Evolutionary conservation across 2,113 vertebrate genomes (phyloP), one percentile per base, ranked within the genome.

Genomic region (Lepus timidus): DNA sequence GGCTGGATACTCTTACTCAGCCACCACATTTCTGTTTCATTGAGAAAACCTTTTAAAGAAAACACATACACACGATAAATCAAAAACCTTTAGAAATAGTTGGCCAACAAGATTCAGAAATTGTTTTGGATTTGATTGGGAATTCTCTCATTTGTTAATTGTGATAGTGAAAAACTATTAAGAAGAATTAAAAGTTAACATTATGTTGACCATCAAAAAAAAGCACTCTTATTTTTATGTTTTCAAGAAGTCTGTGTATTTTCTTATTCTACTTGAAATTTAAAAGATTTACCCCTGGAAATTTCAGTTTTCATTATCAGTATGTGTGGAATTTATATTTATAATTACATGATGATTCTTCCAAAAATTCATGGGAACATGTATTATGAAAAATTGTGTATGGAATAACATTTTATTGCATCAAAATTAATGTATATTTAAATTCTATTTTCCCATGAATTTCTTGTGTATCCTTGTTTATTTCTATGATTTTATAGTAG

Each of bases 11-110:
- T 58, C 55, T 58, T 58, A 19, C 10, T 58, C 55, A 58, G 55
- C 19, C 19, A 58, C 19, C 55, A 58, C 4, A 58, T 58, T 58
- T 58, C 55, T 58, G 14, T 58, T 58, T 20, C 55, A 58, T 19
- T 58, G n/a, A 85, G 16, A 85, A 73, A 86, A 2, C 0, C 0
- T 36, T 12, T 81, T 64, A 88, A 64, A n/a, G 29, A n/a, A 36
- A 85, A 95, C 86, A 85, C 27, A 90, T 84, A 25, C 49, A 92
- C 92, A 82, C 4, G 0, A 39, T 33, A 86, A 81, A 58, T 3
- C 7, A 29, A 70, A 78, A 70, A 2, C 9, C 4, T 79, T 33
- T 33, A 61, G 20, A 81, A 64, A 80, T 4, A 74, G 20, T 74
- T 71, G 9, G 13, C 65, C 16, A 44, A 64, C 17, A 39, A 22